phyloP scores from a whole-genome alignment of 35 echinoderm and acorn worm genomes.

The Patiria miniata region DNA sequence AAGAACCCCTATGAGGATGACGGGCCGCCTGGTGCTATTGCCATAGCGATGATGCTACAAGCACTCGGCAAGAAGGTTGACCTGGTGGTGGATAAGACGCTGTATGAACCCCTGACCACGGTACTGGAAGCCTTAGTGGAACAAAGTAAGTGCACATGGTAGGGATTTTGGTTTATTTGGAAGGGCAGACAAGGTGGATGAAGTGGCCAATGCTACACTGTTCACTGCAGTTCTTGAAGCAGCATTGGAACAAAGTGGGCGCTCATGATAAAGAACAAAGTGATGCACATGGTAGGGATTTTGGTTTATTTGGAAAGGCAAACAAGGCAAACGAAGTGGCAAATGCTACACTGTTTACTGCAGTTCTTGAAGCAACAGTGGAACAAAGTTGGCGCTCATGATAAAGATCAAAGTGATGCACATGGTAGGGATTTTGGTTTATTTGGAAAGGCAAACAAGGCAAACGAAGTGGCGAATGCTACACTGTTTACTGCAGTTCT shows the following conservation, averaged over 20 bases:
- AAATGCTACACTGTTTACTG: no score
- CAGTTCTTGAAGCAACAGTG: conserved; percentile 34
- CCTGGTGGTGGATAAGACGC: conserved; percentile 58
- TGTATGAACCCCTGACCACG: conserved; percentile 40
- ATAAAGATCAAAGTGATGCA: no score
- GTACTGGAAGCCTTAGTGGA: conserved; percentile 38
- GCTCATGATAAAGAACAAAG: no score
- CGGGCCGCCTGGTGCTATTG: conserved; percentile 65
- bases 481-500: conserved; percentile 37
- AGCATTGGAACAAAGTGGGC: conserved; percentile 61
- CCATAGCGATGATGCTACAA: conserved; percentile 75
- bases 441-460: no score
- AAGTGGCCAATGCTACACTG: no score
- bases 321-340: no score
- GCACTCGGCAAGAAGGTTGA: conserved; percentile 62
- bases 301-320: no score
- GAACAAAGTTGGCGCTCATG: conserved; percentile 72
- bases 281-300: background rate
- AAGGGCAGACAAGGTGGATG: no score
- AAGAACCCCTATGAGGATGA: conserved; percentile 62
- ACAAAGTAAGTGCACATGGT: conserved; percentile 51
- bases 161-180: no score
- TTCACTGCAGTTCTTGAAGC: conserved; percentile 28
- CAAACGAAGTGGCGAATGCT: no score
- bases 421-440: no score